A percentile compares a stretch with the other conserved stretches of the same genome.
Evolutionary conservation across 2,888 invertebrate genomes (phyloP).

Genomic region (Anagyrus pseudococci): DNA sequence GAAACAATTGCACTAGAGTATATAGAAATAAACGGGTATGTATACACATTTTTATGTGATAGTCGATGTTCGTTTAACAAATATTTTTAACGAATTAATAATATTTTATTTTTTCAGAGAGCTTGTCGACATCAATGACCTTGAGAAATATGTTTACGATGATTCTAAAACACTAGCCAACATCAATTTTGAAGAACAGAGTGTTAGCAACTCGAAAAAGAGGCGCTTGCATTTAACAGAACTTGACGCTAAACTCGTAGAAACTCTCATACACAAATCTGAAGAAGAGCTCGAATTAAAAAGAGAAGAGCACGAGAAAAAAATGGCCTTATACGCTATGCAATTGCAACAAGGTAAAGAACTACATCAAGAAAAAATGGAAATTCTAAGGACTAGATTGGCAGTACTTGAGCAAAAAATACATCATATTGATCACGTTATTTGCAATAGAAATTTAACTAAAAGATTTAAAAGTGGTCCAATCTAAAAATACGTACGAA

Average conservation of each 20-base stretch:
- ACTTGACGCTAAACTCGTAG: slow-evolving; percentile 6
- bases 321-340: slow-evolving; percentile 26
- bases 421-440: slow-evolving; percentile 24
- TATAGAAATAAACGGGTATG: slow-evolving; percentile 16
- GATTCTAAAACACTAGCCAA: not conserved
- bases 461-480: slow-evolving; percentile 34
- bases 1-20: not conserved
- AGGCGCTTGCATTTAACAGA: slow-evolving; percentile 9
- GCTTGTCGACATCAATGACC: slow-evolving; percentile 4
- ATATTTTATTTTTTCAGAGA: slow-evolving; percentile 10
- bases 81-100: not conserved
- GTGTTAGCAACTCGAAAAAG: not conserved
- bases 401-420: slow-evolving; percentile 5
- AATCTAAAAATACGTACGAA: slow-evolving; percentile 21
- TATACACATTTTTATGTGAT: too few relatives aligned
- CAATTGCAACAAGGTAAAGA: slow-evolving; percentile 24
- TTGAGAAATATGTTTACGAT: not conserved
- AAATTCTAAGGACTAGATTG: slow-evolving; percentile 26
- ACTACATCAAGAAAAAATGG: slow-evolving; percentile 33
- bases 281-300: slow-evolving; percentile 29
- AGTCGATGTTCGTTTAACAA: not conserved
- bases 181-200: slow-evolving; percentile 2
- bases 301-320: slow-evolving; percentile 27
- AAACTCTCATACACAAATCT: slow-evolving; percentile 3
- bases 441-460: slow-evolving; percentile 24